Evolutionary conservation across 2,113 vertebrate species (phyloP).

Genomic region (Chinchilla lanigera): DNA sequence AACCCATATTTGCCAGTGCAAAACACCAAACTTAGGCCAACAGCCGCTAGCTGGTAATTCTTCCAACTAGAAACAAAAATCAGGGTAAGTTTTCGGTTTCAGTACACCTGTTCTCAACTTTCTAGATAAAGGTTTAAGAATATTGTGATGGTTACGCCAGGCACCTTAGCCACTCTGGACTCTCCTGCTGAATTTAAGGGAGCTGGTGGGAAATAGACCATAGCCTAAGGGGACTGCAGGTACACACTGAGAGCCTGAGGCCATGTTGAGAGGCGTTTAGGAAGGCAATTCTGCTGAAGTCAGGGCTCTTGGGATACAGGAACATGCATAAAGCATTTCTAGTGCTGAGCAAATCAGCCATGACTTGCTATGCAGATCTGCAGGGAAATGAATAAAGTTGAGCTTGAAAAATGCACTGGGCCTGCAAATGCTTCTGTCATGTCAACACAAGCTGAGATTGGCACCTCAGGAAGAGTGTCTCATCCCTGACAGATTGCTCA

Average conservation of each 20-base stretch:
- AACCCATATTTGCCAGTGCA: background rate
- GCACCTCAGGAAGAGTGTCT: conserved; percentile 54
- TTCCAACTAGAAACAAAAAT: background rate
- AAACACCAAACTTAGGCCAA: background rate
- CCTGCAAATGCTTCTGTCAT: conserved; percentile 60
- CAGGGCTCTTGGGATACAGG: conserved; percentile 21
- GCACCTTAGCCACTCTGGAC: background rate
- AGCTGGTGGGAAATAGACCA: background rate
- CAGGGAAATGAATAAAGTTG: conserved; percentile 57
- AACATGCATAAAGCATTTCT: conserved; percentile 36
- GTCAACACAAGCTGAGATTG: conserved; percentile 52
- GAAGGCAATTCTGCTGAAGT: conserved; percentile 28
- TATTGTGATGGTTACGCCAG: background rate
- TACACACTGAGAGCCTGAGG: background rate
- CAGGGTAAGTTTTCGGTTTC: background rate
- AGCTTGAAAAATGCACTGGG: conserved; percentile 49
- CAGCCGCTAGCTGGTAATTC: background rate
- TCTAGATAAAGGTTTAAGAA: background rate
- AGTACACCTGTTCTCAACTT: background rate
- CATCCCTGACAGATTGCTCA: background rate
- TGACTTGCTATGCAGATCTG: conserved; percentile 62
- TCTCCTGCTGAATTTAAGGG: background rate
- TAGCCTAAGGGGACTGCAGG: background rate
- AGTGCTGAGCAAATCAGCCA: conserved; percentile 51
- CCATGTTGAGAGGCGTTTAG: background rate